Evolutionary conservation across 2,113 vertebrate genomes (phyloP).

Genomic region (Pelobates fuscus): DNA sequence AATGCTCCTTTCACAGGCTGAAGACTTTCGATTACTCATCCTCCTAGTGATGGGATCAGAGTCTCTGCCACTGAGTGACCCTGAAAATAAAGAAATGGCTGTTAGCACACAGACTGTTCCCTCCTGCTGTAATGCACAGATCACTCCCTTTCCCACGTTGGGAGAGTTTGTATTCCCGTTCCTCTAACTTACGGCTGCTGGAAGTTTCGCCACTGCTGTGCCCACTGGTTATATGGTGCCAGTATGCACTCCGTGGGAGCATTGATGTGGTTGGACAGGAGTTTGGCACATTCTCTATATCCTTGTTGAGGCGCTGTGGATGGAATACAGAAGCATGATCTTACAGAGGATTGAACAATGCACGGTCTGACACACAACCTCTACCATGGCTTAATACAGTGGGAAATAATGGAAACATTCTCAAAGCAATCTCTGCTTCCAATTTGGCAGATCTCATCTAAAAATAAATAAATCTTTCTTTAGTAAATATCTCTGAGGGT

Average conservation of each 20-base stretch:
- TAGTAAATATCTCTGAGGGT: too few relatives aligned
- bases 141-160: too few relatives aligned
- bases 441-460: too few relatives aligned
- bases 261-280: conserved; percentile 90
- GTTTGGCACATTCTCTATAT: conserved; percentile 82
- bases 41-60: conserved; percentile 34
- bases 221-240: conserved; percentile 93
- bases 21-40: conserved; percentile 16
- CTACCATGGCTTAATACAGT: too few relatives aligned
- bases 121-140: too few relatives aligned
- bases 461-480: too few relatives aligned
- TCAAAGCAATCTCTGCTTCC: too few relatives aligned
- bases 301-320: conserved; percentile 80
- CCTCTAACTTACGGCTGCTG: conserved; percentile 66
- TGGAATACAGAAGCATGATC: neutral
- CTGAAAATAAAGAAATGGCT: neutral
- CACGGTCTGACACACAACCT: too few relatives aligned
- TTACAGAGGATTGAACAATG: too few relatives aligned
- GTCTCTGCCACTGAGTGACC: conserved; percentile 26
- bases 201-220: conserved; percentile 76
- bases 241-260: conserved; percentile 92
- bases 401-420: too few relatives aligned
- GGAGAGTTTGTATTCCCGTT: neutral
- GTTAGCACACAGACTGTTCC: neutral
- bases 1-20: conserved; percentile 6